Conservation (phyloP, 2,888 invertebrate species). For the Formica aserva region DNA sequence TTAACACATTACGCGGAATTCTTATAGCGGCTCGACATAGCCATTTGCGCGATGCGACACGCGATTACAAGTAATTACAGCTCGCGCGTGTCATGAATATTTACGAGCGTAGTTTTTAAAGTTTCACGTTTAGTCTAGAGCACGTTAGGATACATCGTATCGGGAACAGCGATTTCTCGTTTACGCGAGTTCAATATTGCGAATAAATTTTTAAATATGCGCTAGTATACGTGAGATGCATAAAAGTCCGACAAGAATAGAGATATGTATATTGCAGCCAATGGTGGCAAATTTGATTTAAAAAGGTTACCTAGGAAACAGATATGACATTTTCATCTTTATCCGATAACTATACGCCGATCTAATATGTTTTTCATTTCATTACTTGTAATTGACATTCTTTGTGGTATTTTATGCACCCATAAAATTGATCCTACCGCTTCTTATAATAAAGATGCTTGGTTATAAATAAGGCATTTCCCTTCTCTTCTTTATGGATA, state of each 20-base stretch:
- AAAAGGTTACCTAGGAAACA: neutral
- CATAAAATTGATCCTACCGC: neutral
- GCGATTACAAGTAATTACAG: conserved; percentile 52
- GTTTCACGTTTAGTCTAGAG: conserved; percentile 30
- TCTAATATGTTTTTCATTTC: neutral
- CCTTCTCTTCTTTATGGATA: neutral
- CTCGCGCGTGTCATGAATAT: conserved; percentile 52
- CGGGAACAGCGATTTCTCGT: conserved; percentile 29
- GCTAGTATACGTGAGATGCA: neutral
- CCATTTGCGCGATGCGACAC: conserved; percentile 54
- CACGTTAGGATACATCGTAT: neutral
- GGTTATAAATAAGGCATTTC: neutral
- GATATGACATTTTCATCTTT: neutral
- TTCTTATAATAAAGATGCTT: neutral
- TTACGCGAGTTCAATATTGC: neutral
- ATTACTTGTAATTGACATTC: neutral
- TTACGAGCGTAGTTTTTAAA: conserved; percentile 47
- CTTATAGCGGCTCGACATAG: conserved; percentile 41
- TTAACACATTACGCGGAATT: conserved; percentile 47
- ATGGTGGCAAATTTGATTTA: neutral
- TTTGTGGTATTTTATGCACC: neutral
- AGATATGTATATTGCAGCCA: neutral
- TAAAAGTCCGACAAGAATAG: neutral
- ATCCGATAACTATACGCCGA: neutral
- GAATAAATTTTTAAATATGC: neutral